These are phyloP conservation scores for Phalacrocorax aristotelis DNA, from an alignment of 2,113 vertebrate species.

Conservation along the genomic window DNA sequence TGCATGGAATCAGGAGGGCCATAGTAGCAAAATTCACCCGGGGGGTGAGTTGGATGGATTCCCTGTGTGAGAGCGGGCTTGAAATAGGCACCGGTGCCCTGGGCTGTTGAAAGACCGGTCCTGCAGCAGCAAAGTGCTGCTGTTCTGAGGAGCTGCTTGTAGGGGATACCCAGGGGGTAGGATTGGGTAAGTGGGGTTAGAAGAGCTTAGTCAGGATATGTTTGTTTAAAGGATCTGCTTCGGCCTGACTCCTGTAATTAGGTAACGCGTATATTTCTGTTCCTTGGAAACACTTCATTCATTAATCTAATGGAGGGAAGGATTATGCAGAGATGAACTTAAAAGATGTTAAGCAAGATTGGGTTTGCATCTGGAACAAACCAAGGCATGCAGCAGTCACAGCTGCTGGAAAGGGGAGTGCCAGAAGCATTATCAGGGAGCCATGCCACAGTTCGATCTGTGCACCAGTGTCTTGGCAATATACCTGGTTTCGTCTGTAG, in stretches of 20 bases:
- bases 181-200: background rate
- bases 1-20: background rate
- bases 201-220: constrained; percentile 44
- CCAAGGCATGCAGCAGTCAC: background rate
- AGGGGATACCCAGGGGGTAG: background rate
- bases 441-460: background rate
- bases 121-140: background rate
- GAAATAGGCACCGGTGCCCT: background rate
- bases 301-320: constrained; percentile 12
- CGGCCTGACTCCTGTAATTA: constrained; percentile 51
- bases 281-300: constrained; percentile 42
- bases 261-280: background rate
- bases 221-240: constrained; percentile 45
- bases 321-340: background rate
- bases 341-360: background rate
- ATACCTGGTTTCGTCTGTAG: background rate
- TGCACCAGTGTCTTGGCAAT: background rate
- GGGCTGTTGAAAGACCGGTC: constrained; percentile 26
- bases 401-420: background rate
- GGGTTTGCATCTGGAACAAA: background rate
- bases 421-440: background rate
- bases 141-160: background rate
- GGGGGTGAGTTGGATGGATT: constrained; percentile 11
- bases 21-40: background rate
- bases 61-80: background rate